Evolutionary conservation across 2,797 vertebrate genomes (phyloP), one percentile per base, ranked within the genome.

Genomic region (Sebastes itinus): DNA sequence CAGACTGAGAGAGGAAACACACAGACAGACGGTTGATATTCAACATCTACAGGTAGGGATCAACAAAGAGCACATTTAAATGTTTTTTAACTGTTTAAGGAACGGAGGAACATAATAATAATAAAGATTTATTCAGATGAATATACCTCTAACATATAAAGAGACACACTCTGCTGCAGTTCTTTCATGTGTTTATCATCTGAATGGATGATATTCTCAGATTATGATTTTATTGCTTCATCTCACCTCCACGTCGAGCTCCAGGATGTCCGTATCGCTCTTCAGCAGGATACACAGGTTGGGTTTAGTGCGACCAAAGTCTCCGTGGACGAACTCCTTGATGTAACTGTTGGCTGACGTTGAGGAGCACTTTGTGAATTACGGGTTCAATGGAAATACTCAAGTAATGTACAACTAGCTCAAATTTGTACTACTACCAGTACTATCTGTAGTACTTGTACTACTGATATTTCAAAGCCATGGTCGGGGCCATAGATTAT

Each of bases 291-390:
- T 93, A 55, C 97, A 96, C 79, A 99, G 92, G 89, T 97, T 99
- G 6, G 98, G 98, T 86, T 95, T 97, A 5, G 98, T 99, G 86
- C 98, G 97, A 20, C 98, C 98, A 8, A 99, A 99, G 93, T 99
- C 98, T 88, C 98, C 98, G 0, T 99, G 98, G 49, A 98, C 97
- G 81, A 99, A 99, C 91, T 99, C 98, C 85, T 99, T 99, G 88
- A 99, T 97, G 91, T 99, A 99, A 12, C 98, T 99, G 89, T 61
- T 4, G 3, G 16, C 4, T 7, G 16, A 16, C 10, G 84, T 95
- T 96, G 94, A 97, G 96, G 92, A 95, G 84, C 8, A 28, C 14
- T 33, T 30, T 20, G 35, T 55, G n/a, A 20, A 22, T 5, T 60
- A 3, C 0, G 38, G 38, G 38, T 42, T 42, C 38, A 42, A 42